These are phyloP conservation scores for Drosophila anomelani DNA, from an alignment of 2,888 invertebrate species.

Conservation along the genomic window DNA sequence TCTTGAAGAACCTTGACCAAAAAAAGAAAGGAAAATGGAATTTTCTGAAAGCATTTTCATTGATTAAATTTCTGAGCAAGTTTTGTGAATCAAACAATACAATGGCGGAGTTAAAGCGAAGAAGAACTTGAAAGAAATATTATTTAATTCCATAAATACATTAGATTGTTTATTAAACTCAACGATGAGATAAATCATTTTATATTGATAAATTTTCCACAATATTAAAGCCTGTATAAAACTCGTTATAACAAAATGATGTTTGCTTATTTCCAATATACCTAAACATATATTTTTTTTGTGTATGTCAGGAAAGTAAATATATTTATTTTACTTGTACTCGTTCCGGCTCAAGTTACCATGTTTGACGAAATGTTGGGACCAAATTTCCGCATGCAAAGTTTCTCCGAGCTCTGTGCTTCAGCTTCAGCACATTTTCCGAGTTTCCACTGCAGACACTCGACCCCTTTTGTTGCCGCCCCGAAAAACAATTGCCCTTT, in stretches of 20 bases:
- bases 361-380: slow-evolving; percentile 12
- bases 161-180: background rate
- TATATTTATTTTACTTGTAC: slow-evolving; percentile 3
- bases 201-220: background rate
- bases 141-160: background rate
- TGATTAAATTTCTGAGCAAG: background rate
- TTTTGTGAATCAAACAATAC: background rate
- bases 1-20: background rate
- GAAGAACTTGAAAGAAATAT: background rate
- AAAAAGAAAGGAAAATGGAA: background rate
- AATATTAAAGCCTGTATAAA: background rate
- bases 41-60: slow-evolving; percentile 1
- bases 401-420: background rate
- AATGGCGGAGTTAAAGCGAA: background rate
- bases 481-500: slow-evolving; percentile 32
- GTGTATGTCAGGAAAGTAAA: slow-evolving; percentile 1
- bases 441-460: slow-evolving; percentile 4
- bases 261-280: background rate
- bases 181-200: background rate
- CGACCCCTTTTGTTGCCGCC: background rate
- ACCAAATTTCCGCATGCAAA: slow-evolving; percentile 4
- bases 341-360: slow-evolving; percentile 5
- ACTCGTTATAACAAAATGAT: background rate
- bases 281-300: background rate
- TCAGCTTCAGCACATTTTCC: slow-evolving; percentile 9